These are phyloP conservation scores for Danio kyathit DNA, from an alignment of 2,797 vertebrate genomes.

Conservation along the genomic window DNA sequence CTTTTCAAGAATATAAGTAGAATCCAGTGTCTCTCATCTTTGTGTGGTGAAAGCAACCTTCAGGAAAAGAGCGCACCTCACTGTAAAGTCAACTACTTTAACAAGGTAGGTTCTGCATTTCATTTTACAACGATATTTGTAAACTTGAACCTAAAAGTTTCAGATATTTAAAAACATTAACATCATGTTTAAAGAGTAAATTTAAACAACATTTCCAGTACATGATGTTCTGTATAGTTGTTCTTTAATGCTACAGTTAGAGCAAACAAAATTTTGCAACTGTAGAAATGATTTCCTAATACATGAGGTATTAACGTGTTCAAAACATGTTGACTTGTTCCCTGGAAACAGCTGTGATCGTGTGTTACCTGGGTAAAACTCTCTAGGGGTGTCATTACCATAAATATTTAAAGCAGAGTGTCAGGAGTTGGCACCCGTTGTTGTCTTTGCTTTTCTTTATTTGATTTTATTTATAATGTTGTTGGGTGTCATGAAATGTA, in stretches of 20 bases:
- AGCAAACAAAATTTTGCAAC: too few species aligned
- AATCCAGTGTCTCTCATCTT: too few species aligned
- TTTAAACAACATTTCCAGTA: not conserved
- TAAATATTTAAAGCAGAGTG: conserved; percentile 42
- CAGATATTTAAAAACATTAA: too few species aligned
- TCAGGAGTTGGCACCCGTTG: conserved; percentile 19
- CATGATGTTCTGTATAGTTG: too few species aligned
- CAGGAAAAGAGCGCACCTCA: not conserved
- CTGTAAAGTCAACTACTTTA: not conserved
- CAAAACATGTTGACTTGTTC: not conserved
- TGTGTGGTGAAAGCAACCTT: not conserved
- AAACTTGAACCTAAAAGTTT: too few species aligned
- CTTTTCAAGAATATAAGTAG: conserved; percentile 8
- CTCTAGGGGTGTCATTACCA: not conserved
- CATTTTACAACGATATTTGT: not conserved
- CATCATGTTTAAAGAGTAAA: too few species aligned
- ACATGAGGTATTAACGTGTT: too few species aligned
- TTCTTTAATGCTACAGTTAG: not conserved
- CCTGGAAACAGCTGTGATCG: conserved; percentile 11
- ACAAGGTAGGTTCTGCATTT: conserved; percentile 1
- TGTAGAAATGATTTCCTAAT: too few species aligned
- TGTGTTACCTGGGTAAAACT: conserved; percentile 16
- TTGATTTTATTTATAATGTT: too few species aligned
- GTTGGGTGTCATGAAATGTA: too few species aligned
- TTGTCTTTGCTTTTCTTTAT: not conserved